Percentiles rank a stretch among this genome's conserved stretches.
Evolutionary conservation across 2,888 invertebrate genomes (phyloP).

Genomic region (Gibbula magus): DNA sequence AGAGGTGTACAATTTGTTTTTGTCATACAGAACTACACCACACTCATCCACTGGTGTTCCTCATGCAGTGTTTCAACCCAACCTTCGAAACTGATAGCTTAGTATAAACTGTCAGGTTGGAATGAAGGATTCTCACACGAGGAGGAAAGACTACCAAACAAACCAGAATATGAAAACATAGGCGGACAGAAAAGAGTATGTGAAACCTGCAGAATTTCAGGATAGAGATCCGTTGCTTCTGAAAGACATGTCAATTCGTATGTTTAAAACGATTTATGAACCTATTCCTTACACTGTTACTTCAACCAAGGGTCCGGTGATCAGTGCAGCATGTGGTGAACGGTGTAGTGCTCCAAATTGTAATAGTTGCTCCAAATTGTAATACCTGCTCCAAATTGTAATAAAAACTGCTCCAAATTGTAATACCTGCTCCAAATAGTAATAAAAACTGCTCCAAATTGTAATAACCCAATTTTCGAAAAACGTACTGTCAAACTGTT

Average conservation of each 20-base stretch:
- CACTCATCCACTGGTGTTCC: too few species aligned
- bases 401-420: too few species aligned
- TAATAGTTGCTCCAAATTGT: too few species aligned
- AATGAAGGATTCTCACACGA: background rate
- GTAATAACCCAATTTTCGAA: too few species aligned
- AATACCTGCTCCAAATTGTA: too few species aligned
- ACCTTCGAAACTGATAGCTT: conserved; percentile 12
- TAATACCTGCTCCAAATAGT: too few species aligned
- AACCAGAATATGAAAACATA: conserved; percentile 3
- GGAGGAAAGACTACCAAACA: background rate
- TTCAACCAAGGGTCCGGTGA: background rate
- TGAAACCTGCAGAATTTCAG: background rate
- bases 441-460: too few species aligned
- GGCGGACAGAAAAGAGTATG: conserved; percentile 9
- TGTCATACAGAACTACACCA: too few species aligned
- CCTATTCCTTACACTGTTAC: conserved; percentile 2
- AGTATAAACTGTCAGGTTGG: background rate
- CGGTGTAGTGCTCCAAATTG: too few species aligned
- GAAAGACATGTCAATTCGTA: background rate
- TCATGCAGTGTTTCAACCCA: background rate
- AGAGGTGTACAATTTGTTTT: too few species aligned
- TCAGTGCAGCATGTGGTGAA: background rate
- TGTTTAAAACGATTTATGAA: background rate
- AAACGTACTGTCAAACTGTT: too few species aligned
- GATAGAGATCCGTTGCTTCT: background rate